A percentile compares a stretch with the other conserved stretches of the same genome.
Conservation (phyloP, 64 coral and sea anemone species). For the Dendrophyllia cribrosa region DNA sequence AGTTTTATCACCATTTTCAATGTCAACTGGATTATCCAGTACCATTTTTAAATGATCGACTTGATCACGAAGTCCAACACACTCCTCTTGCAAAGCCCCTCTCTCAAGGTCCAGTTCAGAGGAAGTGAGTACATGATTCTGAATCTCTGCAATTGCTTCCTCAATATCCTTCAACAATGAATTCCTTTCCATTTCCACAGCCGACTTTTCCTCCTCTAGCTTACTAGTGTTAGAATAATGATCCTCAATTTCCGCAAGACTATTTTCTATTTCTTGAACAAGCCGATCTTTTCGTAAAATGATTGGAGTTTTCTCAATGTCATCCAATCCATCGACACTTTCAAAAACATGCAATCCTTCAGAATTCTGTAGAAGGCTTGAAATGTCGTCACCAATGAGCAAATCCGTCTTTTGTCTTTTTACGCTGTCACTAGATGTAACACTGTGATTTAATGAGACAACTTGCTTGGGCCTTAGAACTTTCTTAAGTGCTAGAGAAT, state of each 20-base stretch:
- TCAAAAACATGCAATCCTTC: conserved; percentile 18
- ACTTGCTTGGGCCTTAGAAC: conserved; percentile 10
- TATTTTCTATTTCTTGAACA: conserved; percentile 81
- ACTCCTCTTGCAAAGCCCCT: conserved; percentile 75
- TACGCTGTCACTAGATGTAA: background rate
- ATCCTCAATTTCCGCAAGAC: conserved; percentile 84
- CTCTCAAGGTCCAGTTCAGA: conserved; percentile 78
- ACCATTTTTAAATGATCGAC: conserved; percentile 71
- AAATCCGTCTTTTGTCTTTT: conserved; percentile 6
- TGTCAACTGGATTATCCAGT: conserved; percentile 22
- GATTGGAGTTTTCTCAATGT: conserved; percentile 56
- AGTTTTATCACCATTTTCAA: conserved; percentile 21
- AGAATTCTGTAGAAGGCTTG: background rate
- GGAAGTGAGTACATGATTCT: conserved; percentile 86
- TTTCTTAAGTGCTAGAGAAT: conserved; percentile 34
- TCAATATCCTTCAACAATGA: conserved; percentile 82
- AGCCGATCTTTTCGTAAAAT: conserved; percentile 81
- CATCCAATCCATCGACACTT: conserved; percentile 38
- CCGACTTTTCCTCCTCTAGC: conserved; percentile 76
- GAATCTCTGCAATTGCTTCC: conserved; percentile 82
- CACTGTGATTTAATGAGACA: conserved; percentile 6
- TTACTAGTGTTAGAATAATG: conserved; percentile 55
- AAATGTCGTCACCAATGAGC: background rate
- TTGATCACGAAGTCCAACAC: conserved; percentile 63
- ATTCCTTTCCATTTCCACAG: conserved; percentile 75